A percentile compares a stretch with the other conserved stretches of the same genome.
Evolutionary conservation across 1,140 invertebrate genomes (phyloP).

Genomic region (Acromyrmex echinatior): DNA sequence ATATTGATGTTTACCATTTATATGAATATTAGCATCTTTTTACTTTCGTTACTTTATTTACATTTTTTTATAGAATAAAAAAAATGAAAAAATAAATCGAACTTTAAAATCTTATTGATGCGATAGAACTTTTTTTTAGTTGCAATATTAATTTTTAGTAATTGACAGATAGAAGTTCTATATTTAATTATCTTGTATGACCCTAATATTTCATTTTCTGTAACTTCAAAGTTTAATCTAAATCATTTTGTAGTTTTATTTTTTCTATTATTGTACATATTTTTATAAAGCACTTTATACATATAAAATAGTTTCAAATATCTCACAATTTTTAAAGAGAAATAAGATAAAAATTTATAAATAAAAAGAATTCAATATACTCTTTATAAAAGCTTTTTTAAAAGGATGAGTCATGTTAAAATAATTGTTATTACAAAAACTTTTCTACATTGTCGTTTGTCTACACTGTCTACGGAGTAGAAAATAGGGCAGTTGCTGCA

Average conservation of each 20-base stretch:
- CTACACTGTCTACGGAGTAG: background rate
- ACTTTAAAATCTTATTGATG: background rate
- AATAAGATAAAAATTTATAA: background rate
- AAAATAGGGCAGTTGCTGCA: background rate
- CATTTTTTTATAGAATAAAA: background rate
- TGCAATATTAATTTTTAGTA: background rate
- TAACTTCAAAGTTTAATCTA: constrained; percentile 9
- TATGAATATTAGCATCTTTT: background rate
- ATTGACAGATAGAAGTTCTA: background rate
- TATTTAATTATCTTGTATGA: background rate
- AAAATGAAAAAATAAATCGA: background rate
- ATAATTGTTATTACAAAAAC: background rate
- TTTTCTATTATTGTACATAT: background rate
- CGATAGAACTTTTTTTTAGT: background rate
- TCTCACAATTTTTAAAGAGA: background rate
- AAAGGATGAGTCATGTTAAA: background rate
- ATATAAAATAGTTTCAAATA: constrained; percentile 7
- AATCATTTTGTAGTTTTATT: background rate
- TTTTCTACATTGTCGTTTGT: background rate
- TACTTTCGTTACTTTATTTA: background rate
- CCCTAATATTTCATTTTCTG: background rate
- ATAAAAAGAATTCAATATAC: background rate
- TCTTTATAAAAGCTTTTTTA: background rate
- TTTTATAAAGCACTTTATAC: background rate
- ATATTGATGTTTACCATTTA: background rate